Evolutionary conservation across 2,797 vertebrate species (phyloP), one percentile per base, ranked within the genome.

Genomic region (Triplophysa yarkandensis): DNA sequence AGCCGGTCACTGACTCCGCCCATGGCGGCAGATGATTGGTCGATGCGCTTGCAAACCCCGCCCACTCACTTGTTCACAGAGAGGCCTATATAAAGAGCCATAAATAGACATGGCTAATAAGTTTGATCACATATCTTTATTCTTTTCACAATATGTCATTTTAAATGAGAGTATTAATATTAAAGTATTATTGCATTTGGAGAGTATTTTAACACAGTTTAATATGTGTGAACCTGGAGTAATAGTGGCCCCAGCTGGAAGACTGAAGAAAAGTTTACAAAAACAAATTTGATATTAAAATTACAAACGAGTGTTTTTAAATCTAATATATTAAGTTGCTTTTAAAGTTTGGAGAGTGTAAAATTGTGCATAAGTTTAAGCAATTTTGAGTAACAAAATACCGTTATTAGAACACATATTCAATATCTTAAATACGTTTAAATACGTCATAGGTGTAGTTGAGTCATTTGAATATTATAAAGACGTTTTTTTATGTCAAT

Each of bases 171-270:
- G 34, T 13, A 13, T 55, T 65, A 43, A 44, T 36, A 10, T 3
- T 23, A 5, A 54, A 63, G 27, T 28, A 39, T 65, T 55, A n/a
- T 32, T 73, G 23, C 23, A 21, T 21, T 2, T 43, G 36, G 34
- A 54, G 25, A 1, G 17, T 34, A 32, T 14, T 43, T 54, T 14
- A 39, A 10, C 50, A 62, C 21, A 28, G 4, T 23, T 25, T 17
- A 10, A 6, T 0, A 1, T 2, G 44, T 23, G 30, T 25, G 36
- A 55, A 25, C 1, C 27, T 71, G 69, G 52, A 71, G 52, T 66
- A 50, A 71, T 16, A 77, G 62, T 72, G 76, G 69, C 76, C 69
- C 76, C 76, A 77, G 48, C 76, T 77, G 76, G 76, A 72, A 60
- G n/a, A 48, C 6, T 27, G 23, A 54, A 13, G 50, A 54, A 54